phyloP scores from a whole-genome alignment of 2,888 invertebrate species.

The Disparrhopalites patrizii region DNA sequence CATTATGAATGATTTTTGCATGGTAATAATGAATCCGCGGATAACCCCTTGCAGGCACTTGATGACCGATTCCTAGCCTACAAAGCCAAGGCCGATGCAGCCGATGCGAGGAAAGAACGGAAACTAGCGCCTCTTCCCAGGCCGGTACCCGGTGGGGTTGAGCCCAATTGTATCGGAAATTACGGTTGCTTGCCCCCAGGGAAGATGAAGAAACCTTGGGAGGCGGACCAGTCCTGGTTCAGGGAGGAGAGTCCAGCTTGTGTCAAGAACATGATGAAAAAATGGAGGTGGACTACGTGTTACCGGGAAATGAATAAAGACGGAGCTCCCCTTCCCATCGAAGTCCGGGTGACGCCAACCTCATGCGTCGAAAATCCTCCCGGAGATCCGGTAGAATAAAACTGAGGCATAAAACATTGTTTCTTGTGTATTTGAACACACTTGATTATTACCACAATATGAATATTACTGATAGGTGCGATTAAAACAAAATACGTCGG shows the following conservation, averaged over 20 bases:
- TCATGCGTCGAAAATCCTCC: slow-evolving; percentile 37
- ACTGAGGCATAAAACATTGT: neutral
- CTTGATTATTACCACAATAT: too few relatives aligned
- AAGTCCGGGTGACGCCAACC: slow-evolving; percentile 30
- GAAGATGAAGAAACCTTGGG: slow-evolving; percentile 28
- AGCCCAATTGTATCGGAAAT: slow-evolving; percentile 33
- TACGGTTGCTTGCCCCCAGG: slow-evolving; percentile 28
- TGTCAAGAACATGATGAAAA: slow-evolving; percentile 38
- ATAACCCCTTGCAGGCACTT: slow-evolving; percentile 18
- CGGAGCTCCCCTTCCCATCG: slow-evolving; percentile 43
- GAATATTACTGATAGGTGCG: too few relatives aligned
- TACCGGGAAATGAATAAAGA: slow-evolving; percentile 47
- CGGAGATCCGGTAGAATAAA: slow-evolving; percentile 37
- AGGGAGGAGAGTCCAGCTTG: slow-evolving; percentile 35
- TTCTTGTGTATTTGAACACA: neutral
- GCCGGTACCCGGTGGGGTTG: slow-evolving; percentile 13
- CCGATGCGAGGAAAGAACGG: slow-evolving; percentile 38
- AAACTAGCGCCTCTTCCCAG: slow-evolving; percentile 25
- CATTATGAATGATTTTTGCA: neutral
- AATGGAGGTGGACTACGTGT: slow-evolving; percentile 42
- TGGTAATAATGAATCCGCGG: neutral
- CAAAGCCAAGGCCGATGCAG: slow-evolving; percentile 39
- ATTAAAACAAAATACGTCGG: too few relatives aligned
- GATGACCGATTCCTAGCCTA: slow-evolving; percentile 32
- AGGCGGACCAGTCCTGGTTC: slow-evolving; percentile 32